Conservation (phyloP, 2,113 vertebrate genomes). For the Aix galericulata region DNA sequence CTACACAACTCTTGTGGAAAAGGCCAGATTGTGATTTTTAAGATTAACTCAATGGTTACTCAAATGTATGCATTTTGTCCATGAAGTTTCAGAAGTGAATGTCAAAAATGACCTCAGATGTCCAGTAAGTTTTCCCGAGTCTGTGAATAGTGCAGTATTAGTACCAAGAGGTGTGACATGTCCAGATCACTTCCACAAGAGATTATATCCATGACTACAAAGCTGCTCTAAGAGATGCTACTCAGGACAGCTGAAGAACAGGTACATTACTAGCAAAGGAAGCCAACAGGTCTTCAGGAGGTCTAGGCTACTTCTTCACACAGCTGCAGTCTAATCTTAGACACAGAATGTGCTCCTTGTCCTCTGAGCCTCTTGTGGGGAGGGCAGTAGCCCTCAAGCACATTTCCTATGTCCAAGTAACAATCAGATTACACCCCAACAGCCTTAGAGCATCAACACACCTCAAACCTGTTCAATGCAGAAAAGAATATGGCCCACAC, state of each 20-base stretch:
- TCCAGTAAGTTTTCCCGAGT: not conserved
- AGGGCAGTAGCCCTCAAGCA: not conserved
- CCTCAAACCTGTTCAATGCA: not conserved
- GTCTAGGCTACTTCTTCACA: not conserved
- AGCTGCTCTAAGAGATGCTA: not conserved
- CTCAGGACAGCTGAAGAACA: not conserved
- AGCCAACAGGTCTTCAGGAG: not conserved
- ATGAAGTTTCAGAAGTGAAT: not conserved
- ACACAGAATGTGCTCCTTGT: not conserved
- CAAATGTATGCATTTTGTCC: not conserved
- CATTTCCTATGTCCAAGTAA: not conserved
- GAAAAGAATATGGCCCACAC: not conserved
- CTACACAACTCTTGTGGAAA: not conserved
- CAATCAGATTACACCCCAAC: not conserved
- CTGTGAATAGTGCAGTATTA: not conserved
- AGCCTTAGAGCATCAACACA: not conserved
- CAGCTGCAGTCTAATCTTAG: not conserved
- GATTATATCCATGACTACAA: not conserved
- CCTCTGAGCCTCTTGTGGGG: not conserved
- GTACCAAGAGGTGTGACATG: not conserved
- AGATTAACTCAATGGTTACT: not conserved
- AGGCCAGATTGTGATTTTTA: not conserved
- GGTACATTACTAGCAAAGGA: not conserved
- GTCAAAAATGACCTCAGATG: not conserved
- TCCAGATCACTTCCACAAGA: not conserved